These are phyloP conservation scores for Eueremaeus valkanovi DNA, from an alignment of 2,888 invertebrate species.

Conservation along the genomic window DNA sequence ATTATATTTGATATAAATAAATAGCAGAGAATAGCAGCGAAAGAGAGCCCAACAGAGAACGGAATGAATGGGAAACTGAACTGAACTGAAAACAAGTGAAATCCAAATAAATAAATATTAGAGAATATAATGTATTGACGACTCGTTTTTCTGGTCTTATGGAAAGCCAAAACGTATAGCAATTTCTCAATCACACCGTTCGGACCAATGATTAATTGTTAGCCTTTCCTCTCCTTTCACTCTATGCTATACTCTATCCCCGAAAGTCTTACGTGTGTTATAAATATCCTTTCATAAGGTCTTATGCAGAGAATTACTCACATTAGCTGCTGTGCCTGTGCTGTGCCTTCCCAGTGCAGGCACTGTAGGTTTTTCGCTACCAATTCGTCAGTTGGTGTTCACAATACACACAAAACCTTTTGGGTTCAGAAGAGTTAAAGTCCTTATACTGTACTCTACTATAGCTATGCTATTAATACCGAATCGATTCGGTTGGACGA, in stretches of 20 bases:
- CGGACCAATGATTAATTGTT: background rate
- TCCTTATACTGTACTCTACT: background rate
- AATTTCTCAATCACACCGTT: slow-evolving; percentile 16
- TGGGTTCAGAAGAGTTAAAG: background rate
- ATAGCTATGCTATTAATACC: slow-evolving; percentile 15
- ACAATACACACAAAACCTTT: background rate
- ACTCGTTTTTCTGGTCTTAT: too few species aligned
- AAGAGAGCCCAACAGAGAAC: background rate
- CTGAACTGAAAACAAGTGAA: background rate
- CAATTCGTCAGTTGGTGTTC: slow-evolving; percentile 1
- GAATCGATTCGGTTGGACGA: slow-evolving; percentile 17
- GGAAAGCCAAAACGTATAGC: background rate
- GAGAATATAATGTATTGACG: too few species aligned
- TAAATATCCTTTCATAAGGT: slow-evolving; percentile 31
- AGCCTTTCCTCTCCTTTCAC: background rate
- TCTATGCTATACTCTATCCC: background rate
- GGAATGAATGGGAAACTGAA: background rate
- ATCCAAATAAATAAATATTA: too few species aligned
- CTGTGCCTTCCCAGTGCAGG: background rate
- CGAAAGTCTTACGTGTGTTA: background rate
- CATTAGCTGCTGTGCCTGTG: background rate
- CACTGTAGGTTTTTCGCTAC: background rate
- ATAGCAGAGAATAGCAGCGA: background rate
- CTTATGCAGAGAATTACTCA: slow-evolving; percentile 21
- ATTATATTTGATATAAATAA: slow-evolving; percentile 21